phyloP scores from a whole-genome alignment of 2,797 vertebrate genomes.

The Pangasius krempfi region DNA sequence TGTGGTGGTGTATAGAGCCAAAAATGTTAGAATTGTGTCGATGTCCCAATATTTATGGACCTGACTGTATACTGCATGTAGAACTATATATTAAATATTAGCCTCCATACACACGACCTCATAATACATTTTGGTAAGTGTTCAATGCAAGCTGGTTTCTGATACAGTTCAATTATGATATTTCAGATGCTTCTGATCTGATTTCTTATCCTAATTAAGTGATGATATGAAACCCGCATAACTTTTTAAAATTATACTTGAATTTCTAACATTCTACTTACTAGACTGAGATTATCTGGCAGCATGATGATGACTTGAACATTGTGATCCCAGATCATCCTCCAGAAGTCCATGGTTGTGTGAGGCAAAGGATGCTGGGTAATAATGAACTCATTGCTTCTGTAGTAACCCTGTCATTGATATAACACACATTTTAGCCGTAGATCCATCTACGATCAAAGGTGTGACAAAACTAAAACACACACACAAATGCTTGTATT shows the following conservation, averaged over 20 bases:
- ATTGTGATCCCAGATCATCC: slow-evolving; percentile 99
- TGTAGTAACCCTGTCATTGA: slow-evolving; percentile 88
- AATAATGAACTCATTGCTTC: slow-evolving; percentile 98
- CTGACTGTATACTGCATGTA: neutral
- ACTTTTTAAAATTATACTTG: neutral
- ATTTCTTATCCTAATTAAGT: neutral
- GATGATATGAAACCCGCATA: neutral
- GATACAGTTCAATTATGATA: neutral
- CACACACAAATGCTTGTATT: neutral
- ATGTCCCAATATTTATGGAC: too few species aligned
- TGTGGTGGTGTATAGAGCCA: too few species aligned
- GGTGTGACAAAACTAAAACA: neutral
- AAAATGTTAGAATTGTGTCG: too few species aligned
- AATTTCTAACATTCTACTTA: slow-evolving; percentile 68
- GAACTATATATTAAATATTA: neutral
- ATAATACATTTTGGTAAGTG: neutral
- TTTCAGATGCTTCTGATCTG: neutral
- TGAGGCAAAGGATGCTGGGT: slow-evolving; percentile 98
- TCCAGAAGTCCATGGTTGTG: slow-evolving; percentile 98
- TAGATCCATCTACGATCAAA: neutral
- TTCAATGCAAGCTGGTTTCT: neutral
- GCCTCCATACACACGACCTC: neutral
- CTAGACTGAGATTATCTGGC: slow-evolving; percentile 95
- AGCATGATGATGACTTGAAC: slow-evolving; percentile 99
- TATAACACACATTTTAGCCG: slow-evolving; percentile 26